phyloP scores from a whole-genome alignment of 1,140 invertebrate species.

The Drosophila rufa region DNA sequence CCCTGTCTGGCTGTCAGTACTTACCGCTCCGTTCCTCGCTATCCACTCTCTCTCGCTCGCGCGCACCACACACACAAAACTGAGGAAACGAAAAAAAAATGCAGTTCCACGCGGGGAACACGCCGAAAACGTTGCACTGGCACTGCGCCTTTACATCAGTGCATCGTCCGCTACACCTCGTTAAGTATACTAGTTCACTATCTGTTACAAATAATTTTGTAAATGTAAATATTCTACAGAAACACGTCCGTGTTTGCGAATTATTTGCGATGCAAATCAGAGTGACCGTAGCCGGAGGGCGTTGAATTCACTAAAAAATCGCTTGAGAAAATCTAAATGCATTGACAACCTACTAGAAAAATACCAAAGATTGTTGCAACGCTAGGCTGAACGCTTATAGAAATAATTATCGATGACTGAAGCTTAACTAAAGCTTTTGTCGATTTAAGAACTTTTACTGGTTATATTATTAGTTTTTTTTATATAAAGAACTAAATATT shows the following conservation, averaged over 20 bases:
- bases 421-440: too few species aligned
- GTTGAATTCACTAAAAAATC: too few species aligned
- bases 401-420: too few species aligned
- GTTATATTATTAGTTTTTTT: too few species aligned
- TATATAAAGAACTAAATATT: too few species aligned
- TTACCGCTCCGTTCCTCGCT: slow-evolving; percentile 58
- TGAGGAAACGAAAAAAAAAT: slow-evolving; percentile 77
- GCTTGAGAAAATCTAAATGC: too few species aligned
- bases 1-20: slow-evolving; percentile 53
- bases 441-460: too few species aligned
- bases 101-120: slow-evolving; percentile 72
- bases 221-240: slow-evolving; percentile 60
- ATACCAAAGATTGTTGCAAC: too few species aligned
- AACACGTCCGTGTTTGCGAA: slow-evolving; percentile 59
- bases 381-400: too few species aligned
- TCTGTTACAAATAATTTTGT: slow-evolving; percentile 78
- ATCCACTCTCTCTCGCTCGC: slow-evolving; percentile 25
- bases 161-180: slow-evolving; percentile 62
- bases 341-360: too few species aligned
- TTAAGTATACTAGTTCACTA: slow-evolving; percentile 44
- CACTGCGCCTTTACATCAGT: slow-evolving; percentile 70
- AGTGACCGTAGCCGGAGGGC: too few species aligned
- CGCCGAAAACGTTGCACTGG: slow-evolving; percentile 49
- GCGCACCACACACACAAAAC: slow-evolving; percentile 68
- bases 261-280: slow-evolving; percentile 1